These are phyloP conservation scores for Vulpes lagopus DNA, from an alignment of 2,113 vertebrate species.

Conservation along the genomic window DNA sequence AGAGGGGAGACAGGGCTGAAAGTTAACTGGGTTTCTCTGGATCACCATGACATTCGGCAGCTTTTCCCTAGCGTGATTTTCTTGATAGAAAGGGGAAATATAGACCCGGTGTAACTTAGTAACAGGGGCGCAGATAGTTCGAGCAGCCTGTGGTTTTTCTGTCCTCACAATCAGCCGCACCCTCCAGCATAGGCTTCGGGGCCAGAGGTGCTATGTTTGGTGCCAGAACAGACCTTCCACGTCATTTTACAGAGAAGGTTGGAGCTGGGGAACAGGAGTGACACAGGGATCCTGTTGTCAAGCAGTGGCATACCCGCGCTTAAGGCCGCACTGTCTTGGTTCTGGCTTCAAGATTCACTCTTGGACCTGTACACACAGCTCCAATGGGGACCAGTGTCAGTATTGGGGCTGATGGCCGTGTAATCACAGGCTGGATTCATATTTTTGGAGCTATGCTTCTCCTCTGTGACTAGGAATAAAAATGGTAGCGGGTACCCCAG, in stretches of 20 bases:
- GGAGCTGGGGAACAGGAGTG: neutral
- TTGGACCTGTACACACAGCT: no score
- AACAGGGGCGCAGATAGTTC: neutral
- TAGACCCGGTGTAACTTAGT: neutral
- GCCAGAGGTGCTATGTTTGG: neutral
- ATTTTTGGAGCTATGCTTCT: neutral
- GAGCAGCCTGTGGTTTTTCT: neutral
- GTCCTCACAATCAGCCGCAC: neutral
- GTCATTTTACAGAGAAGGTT: neutral
- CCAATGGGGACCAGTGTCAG: accelerated
- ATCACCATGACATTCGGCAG: neutral
- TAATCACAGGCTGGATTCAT: neutral
- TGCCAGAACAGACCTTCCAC: neutral
- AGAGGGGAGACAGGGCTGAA: neutral
- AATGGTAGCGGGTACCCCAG: neutral
- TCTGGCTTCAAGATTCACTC: neutral
- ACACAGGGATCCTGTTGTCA: neutral
- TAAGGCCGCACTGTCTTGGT: neutral
- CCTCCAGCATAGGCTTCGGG: neutral
- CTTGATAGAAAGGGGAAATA: neutral
- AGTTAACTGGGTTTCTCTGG: neutral
- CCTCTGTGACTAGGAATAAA: neutral
- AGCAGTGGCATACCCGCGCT: accelerated
- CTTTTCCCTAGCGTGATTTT: neutral
- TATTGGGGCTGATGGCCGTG: accelerated